These are phyloP conservation scores for Orius insidiosus DNA, from an alignment of 1,140 invertebrate genomes.

Conservation along the genomic window DNA sequence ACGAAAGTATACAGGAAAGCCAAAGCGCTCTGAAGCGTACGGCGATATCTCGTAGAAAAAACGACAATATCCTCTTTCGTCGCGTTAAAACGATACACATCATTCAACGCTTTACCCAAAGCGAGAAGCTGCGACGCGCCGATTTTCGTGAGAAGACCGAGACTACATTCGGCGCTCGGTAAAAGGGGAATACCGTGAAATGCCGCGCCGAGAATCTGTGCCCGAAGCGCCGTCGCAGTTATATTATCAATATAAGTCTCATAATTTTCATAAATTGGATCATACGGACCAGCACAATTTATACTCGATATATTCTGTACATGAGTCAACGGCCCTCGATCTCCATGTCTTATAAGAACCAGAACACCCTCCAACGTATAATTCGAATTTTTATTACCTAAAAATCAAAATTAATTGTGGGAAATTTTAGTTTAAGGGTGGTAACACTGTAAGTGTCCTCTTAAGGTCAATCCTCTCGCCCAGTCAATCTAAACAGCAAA, in stretches of 20 bases:
- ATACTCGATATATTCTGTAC: constrained; percentile 54
- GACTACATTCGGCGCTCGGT: constrained; percentile 28
- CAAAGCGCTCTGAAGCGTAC: constrained; percentile 77
- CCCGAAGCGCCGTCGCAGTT: constrained; percentile 40
- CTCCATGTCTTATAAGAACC: constrained; percentile 70
- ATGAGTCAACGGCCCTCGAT: constrained; percentile 65
- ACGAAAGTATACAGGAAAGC: constrained; percentile 62
- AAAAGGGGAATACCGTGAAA: constrained; percentile 58
- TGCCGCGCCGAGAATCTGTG: constrained; percentile 51
- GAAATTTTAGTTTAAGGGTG: neutral
- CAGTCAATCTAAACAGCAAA: neutral
- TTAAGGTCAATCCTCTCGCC: no score
- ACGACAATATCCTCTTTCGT: constrained; percentile 45
- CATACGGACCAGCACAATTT: constrained; percentile 42
- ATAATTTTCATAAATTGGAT: constrained; percentile 13
- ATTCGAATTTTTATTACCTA: constrained; percentile 37
- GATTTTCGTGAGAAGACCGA: constrained; percentile 40
- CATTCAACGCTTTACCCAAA: constrained; percentile 49
- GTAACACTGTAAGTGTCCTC: neutral
- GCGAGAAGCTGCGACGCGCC: constrained; percentile 55
- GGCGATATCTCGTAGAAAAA: constrained; percentile 64
- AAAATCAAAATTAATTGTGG: constrained; percentile 17
- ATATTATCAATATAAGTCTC: constrained; percentile 39
- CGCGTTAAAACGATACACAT: constrained; percentile 43
- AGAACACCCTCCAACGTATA: constrained; percentile 60